Conservation (phyloP, 2,113 vertebrate species). For the Caracal caracal region DNA sequence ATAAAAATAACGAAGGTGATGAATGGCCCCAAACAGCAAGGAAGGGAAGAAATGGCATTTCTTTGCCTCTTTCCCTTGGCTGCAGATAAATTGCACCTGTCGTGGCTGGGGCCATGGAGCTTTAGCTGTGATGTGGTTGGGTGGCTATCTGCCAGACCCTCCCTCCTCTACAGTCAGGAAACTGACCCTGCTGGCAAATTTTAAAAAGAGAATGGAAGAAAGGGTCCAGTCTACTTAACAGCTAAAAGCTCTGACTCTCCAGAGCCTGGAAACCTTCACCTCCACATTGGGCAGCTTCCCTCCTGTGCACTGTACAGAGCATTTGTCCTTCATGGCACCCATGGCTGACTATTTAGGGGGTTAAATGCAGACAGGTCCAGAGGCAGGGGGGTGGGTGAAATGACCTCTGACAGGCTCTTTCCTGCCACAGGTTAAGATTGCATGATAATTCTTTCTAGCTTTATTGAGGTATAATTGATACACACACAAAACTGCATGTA, state of each 20-base stretch:
- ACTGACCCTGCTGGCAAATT: conserved; percentile 14
- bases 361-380: neutral
- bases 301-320: neutral
- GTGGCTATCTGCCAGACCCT: conserved; percentile 58
- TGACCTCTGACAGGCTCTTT: neutral
- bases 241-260: neutral
- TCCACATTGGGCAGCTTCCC: neutral
- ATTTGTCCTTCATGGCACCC: neutral
- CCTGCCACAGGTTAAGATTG: neutral
- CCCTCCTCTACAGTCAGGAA: neutral
- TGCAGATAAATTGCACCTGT: conserved; percentile 85
- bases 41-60: conserved; percentile 80
- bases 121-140: conserved; percentile 72
- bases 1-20: conserved; percentile 86
- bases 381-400: neutral
- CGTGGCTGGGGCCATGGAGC: conserved; percentile 68
- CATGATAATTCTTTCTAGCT: neutral
- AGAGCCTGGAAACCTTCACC: neutral
- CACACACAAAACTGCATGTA: neutral
- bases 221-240: neutral
- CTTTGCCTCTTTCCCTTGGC: conserved; percentile 49
- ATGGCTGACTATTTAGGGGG: neutral
- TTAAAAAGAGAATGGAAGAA: conserved; percentile 19
- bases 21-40: conserved; percentile 79
- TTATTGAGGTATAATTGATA: neutral